A percentile compares a stretch with the other conserved stretches of the same genome.
Evolutionary conservation across 2,113 vertebrate genomes (phyloP).

Genomic region (Carassius carassius): DNA sequence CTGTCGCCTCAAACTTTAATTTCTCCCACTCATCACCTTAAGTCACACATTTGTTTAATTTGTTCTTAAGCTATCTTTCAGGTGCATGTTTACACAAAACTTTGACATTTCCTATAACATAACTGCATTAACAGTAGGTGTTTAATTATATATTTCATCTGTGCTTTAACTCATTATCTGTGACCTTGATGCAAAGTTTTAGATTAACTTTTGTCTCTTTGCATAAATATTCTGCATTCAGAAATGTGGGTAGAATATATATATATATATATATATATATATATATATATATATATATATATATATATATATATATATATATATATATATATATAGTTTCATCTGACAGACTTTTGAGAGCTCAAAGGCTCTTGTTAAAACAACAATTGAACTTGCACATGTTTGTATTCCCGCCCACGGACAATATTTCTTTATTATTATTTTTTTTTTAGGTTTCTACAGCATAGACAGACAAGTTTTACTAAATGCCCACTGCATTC

Average conservation of each 20-base stretch:
- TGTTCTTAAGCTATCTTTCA: not conserved
- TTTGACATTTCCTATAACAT: not conserved
- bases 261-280: not conserved
- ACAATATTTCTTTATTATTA: too few relatives aligned
- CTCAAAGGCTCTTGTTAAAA: not conserved
- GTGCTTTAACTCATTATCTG: constrained; percentile 1
- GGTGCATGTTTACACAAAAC: constrained; percentile 13
- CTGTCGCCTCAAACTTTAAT: not conserved
- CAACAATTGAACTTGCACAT: not conserved
- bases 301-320: too few relatives aligned
- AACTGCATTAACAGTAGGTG: not conserved
- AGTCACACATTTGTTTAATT: constrained; percentile 10
- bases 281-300: too few relatives aligned
- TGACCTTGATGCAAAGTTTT: constrained; percentile 1
- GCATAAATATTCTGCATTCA: not conserved
- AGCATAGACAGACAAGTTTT: too few relatives aligned
- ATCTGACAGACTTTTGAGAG: too few relatives aligned
- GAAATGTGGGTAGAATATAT: constrained; percentile 8
- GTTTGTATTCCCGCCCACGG: too few relatives aligned
- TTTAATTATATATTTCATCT: constrained; percentile 18
- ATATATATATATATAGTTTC: too few relatives aligned
- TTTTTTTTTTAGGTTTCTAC: too few relatives aligned
- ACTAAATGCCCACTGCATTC: too few relatives aligned
- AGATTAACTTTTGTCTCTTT: not conserved
- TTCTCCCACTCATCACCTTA: constrained; percentile 23